These are phyloP conservation scores for Ceratoteleas bidentatus DNA, from an alignment of 1,140 invertebrate genomes.

Conservation along the genomic window DNA sequence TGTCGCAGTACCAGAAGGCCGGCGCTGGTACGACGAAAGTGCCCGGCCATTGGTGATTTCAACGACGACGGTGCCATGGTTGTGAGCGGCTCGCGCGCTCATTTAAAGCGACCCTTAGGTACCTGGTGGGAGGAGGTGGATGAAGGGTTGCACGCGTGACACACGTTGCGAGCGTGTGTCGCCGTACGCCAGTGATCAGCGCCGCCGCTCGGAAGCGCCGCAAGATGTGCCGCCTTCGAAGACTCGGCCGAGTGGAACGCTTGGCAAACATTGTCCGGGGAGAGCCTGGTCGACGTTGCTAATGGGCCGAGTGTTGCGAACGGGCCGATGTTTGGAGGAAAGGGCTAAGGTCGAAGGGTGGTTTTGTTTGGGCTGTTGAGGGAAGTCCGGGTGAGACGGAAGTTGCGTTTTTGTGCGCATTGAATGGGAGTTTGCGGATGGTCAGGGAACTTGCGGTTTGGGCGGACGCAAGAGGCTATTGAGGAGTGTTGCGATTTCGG, in stretches of 20 bases:
- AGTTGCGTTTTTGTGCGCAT: too few species aligned
- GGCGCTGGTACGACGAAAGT: conserved; percentile 63
- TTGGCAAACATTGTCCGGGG: conserved; percentile 63
- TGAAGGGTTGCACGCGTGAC: conserved; percentile 11
- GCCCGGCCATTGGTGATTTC: conserved; percentile 72
- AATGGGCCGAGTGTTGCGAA: too few species aligned
- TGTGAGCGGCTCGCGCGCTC: conserved; percentile 64
- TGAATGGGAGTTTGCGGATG: too few species aligned
- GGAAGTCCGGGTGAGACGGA: too few species aligned
- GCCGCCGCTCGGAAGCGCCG: conserved; percentile 48
- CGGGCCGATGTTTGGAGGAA: too few species aligned
- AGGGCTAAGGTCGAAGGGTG: too few species aligned
- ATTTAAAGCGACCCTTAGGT: conserved; percentile 71
- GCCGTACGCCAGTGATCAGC: conserved; percentile 21
- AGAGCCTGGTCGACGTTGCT: too few species aligned
- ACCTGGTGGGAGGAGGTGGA: conserved; percentile 27
- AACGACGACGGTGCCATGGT: conserved; percentile 71
- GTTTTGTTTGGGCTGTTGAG: too few species aligned
- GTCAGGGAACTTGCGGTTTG: too few species aligned
- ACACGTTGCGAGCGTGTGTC: background rate
- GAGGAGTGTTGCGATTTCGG: too few species aligned
- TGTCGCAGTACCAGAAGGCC: conserved; percentile 51
- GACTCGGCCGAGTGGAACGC: conserved; percentile 55
- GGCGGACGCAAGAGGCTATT: too few species aligned
- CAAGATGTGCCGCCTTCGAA: conserved; percentile 41